A percentile compares a stretch with the other conserved stretches of the same genome.
Conservation (phyloP, 2,888 invertebrate species). For the Chaitophorus viminalis region DNA sequence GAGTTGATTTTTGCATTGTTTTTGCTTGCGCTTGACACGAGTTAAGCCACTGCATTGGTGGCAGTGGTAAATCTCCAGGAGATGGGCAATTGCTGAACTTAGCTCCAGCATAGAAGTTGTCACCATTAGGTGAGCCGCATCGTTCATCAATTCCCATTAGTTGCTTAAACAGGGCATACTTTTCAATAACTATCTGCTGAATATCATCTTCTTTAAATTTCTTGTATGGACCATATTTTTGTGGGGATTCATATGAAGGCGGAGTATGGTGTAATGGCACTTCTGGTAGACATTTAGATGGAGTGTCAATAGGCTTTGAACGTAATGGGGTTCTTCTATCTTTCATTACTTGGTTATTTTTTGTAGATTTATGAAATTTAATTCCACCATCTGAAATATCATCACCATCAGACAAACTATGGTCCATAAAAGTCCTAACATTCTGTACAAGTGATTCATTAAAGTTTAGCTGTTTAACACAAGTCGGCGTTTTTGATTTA, state of each 20-base stretch:
- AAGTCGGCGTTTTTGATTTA: conserved; percentile 35
- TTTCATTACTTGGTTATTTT: background rate
- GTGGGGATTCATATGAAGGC: conserved; percentile 38
- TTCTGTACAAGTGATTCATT: conserved; percentile 23
- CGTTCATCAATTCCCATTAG: conserved; percentile 48
- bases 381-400: conserved; percentile 21
- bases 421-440: conserved; percentile 16
- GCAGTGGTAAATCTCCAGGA: conserved; percentile 52
- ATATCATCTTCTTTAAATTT: conserved; percentile 53
- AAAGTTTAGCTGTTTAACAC: conserved; percentile 31
- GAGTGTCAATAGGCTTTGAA: conserved; percentile 50
- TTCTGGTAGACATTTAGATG: conserved; percentile 31
- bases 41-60: conserved; percentile 55
- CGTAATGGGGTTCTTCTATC: conserved; percentile 22
- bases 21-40: conserved; percentile 50
- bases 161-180: conserved; percentile 55
- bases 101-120: conserved; percentile 58
- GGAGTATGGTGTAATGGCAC: conserved; percentile 43
- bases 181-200: conserved; percentile 40
- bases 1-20: conserved; percentile 33
- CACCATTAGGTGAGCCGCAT: conserved; percentile 40
- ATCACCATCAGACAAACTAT: conserved; percentile 55
- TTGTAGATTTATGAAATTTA: background rate
- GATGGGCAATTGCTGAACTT: conserved; percentile 54
- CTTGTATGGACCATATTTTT: conserved; percentile 28